These are phyloP conservation scores for Rhinatrema bivittatum DNA, from an alignment of 2,797 vertebrate species.

Conservation along the genomic window DNA sequence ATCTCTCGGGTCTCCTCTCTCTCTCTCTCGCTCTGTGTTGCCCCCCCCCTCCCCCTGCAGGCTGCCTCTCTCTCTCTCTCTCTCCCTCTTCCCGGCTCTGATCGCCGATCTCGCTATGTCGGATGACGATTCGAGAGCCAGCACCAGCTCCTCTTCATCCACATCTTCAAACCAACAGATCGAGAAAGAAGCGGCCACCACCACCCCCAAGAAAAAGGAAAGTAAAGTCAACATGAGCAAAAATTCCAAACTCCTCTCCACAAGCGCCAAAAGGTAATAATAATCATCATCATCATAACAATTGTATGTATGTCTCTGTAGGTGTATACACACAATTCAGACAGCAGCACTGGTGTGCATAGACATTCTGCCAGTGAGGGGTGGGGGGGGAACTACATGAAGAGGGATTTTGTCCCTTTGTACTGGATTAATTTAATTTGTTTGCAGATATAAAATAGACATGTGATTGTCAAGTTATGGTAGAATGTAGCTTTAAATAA, in stretches of 20 bases:
- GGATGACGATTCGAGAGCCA: conserved; percentile 96
- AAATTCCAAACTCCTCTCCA: conserved; percentile 91
- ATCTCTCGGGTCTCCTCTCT: background rate
- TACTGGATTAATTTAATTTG: too few relatives aligned
- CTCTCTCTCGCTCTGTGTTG: background rate
- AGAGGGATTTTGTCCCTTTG: too few relatives aligned
- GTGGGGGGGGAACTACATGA: too few relatives aligned
- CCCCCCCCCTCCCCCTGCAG: background rate
- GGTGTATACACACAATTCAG: too few relatives aligned
- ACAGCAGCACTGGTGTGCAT: too few relatives aligned
- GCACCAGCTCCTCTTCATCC: conserved; percentile 88
- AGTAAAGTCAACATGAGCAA: conserved; percentile 96
- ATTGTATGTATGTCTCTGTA: background rate
- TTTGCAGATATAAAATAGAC: too few relatives aligned
- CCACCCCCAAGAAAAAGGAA: conserved; percentile 75
- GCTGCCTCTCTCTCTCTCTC: conserved; percentile 6
- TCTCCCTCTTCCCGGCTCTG: background rate
- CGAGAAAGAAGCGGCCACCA: conserved; percentile 66
- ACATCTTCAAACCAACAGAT: conserved; percentile 82
- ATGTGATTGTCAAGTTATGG: too few relatives aligned
- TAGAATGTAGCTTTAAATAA: too few relatives aligned
- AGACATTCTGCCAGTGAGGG: too few relatives aligned
- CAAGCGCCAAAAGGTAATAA: conserved; percentile 87
- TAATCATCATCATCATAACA: conserved; percentile 1
- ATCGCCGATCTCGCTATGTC: conserved; percentile 72